A percentile compares a stretch with the other conserved stretches of the same genome.
Conservation (phyloP, 2,888 invertebrate genomes). For the Abscondita cerata region DNA sequence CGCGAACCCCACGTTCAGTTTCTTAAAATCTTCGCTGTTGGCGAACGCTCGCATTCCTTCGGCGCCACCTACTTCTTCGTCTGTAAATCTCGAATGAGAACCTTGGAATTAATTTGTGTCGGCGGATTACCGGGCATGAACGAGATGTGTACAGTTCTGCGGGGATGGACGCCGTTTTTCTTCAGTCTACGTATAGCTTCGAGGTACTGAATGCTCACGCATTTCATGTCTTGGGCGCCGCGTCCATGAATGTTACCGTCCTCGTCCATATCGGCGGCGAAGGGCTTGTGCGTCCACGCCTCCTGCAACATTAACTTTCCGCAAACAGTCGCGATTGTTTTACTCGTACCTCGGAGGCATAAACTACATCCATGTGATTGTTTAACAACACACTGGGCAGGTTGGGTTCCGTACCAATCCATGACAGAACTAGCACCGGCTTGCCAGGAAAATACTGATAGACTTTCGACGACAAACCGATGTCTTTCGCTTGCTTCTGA, state of each 20-base stretch:
- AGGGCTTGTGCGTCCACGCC: slow-evolving; percentile 86
- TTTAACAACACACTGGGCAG: slow-evolving; percentile 79
- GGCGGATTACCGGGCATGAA: slow-evolving; percentile 71
- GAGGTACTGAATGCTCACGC: slow-evolving; percentile 79
- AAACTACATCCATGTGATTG: slow-evolving; percentile 95
- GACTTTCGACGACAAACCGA: not conserved
- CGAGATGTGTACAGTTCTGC: slow-evolving; percentile 73
- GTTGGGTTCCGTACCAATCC: slow-evolving; percentile 73
- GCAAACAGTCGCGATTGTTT: not conserved
- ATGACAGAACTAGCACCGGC: slow-evolving; percentile 81
- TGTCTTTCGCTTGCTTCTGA: not conserved
- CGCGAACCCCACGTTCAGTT: slow-evolving; percentile 82
- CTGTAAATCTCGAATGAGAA: slow-evolving; percentile 58
- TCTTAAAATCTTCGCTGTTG: slow-evolving; percentile 73
- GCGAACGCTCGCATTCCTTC: slow-evolving; percentile 84
- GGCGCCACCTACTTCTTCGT: slow-evolving; percentile 87
- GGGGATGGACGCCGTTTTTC: slow-evolving; percentile 61
- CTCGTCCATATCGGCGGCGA: slow-evolving; percentile 82
- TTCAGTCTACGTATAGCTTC: slow-evolving; percentile 76
- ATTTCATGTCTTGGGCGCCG: slow-evolving; percentile 85
- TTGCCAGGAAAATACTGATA: slow-evolving; percentile 56
- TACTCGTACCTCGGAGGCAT: slow-evolving; percentile 74
- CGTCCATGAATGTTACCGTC: slow-evolving; percentile 85
- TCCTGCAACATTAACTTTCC: not conserved
- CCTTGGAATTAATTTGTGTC: not conserved